phyloP scores from a whole-genome alignment of 2,797 vertebrate species.

The Oryzias sinensis region DNA sequence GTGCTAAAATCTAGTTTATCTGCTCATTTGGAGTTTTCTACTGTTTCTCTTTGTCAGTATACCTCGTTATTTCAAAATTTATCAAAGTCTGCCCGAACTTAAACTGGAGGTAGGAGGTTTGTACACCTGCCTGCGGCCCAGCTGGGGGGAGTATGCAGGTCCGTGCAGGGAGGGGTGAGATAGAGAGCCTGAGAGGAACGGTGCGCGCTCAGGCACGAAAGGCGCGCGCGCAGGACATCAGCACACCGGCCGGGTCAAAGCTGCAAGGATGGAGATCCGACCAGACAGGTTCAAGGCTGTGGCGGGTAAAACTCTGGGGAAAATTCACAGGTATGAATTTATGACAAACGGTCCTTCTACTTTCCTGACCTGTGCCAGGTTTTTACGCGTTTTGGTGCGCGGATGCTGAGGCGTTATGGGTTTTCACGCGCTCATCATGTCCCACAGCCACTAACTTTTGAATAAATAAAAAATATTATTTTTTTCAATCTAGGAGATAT shows the following conservation, averaged over 20 bases:
- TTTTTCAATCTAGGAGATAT: neutral
- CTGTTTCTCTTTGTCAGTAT: neutral
- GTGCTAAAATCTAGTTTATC: neutral
- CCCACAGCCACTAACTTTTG: slow-evolving; percentile 1
- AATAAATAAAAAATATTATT: slow-evolving; percentile 19
- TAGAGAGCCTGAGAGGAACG: slow-evolving; percentile 22
- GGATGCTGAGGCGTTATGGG: neutral
- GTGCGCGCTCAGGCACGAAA: slow-evolving; percentile 49
- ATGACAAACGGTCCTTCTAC: slow-evolving; percentile 1
- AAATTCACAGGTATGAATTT: slow-evolving; percentile 79
- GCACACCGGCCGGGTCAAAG: slow-evolving; percentile 75
- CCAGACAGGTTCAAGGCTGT: slow-evolving; percentile 81
- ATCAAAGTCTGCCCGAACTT: neutral
- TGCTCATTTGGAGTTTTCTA: too few relatives aligned
- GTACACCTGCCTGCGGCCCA: slow-evolving; percentile 14
- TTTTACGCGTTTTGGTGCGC: slow-evolving; percentile 19
- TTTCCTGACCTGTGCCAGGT: slow-evolving; percentile 4
- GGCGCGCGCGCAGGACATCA: slow-evolving; percentile 64
- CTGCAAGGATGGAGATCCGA: slow-evolving; percentile 82
- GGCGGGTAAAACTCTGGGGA: slow-evolving; percentile 80
- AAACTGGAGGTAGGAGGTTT: neutral
- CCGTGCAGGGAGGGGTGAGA: slow-evolving; percentile 27
- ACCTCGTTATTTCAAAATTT: neutral
- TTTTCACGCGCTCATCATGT: neutral
- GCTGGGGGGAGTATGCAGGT: slow-evolving; percentile 13